A percentile compares a stretch with the other conserved stretches of the same genome.
Evolutionary conservation across 2,113 vertebrate genomes (phyloP).

Genomic region (Corythoichthys intestinalis): DNA sequence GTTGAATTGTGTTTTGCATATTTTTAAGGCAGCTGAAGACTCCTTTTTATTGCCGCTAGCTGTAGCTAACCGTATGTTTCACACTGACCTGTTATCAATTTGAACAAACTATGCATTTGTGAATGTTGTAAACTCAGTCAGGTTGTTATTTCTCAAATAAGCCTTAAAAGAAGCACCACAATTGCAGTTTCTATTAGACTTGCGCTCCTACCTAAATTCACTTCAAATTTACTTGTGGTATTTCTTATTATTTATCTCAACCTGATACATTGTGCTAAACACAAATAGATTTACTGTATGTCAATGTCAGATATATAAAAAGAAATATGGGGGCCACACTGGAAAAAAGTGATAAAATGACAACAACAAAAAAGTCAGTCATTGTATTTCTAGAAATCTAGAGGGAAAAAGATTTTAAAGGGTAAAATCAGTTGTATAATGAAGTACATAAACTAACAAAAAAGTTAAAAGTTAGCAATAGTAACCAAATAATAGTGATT

Average conservation of each 20-base stretch:
- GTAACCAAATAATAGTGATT: no score
- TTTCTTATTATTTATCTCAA: neutral
- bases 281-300: neutral
- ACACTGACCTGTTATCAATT: neutral
- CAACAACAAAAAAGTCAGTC: neutral
- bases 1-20: neutral
- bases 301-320: neutral
- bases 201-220: neutral
- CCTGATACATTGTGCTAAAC: neutral
- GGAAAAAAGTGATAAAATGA: neutral
- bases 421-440: neutral
- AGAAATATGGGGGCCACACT: neutral
- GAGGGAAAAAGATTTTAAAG: neutral
- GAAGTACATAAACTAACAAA: neutral
- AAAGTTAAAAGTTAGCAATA: neutral
- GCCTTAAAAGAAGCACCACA: slow-evolving; percentile 5
- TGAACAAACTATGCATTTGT: slow-evolving; percentile 39
- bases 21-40: neutral
- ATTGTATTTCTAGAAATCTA: neutral
- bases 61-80: neutral
- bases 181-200: neutral
- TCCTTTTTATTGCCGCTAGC: neutral
- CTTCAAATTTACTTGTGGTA: neutral
- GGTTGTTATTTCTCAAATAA: slow-evolving; percentile 12
- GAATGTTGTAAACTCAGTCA: slow-evolving; percentile 13